Base-by-base conservation (phyloP, 2,113 vertebrate species). In the Lepisosteus osseus region DNA sequence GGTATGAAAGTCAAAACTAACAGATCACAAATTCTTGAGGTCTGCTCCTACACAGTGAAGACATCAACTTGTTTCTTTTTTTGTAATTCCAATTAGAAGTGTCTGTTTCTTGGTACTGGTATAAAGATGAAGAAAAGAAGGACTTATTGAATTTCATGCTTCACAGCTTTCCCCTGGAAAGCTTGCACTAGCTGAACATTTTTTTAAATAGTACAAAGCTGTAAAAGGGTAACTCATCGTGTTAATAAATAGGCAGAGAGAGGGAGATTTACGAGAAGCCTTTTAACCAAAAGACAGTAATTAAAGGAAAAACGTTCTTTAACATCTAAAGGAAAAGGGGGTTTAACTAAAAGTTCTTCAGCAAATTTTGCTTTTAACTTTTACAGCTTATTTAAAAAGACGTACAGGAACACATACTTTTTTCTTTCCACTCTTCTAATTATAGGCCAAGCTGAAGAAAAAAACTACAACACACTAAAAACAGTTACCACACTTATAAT, bases 151-250 rank as follows among this genome's bases (percentile, higher is more conserved):
- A 6, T 40, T 67, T 67, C 44, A 17, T 67, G 65, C n/a, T 12
- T 3, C 8, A 51, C 65, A 8, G 65, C 65, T 51, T 47, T 7
- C 43, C 3, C 1, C 11, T 47, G 29, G 4, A 43, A 8, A 11
- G n/a, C 3, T 8, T 15, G 14, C 29, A 29, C 29, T 29, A 29
- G 29, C 29, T 29, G 29, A 29, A 29, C 29, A 29, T 29, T 29
- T 29, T 17, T 29, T 29, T 29, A 29, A 29, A 29, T 29, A 47
- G 71, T 72, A 72, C 29, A 69, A 6, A 45, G 55, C 65, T 47
- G 44, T 65, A 44, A 72, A 72, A 59, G 43, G 67, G 64, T 61
- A 72, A 72, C 64, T 56, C 15, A 43, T 7, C 12, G 11, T 47
- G 55, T 7, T 15, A n/a, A 14, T 47, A 2, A 72, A 59, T 2